Evolutionary conservation across 1,140 invertebrate genomes (phyloP).

Genomic region (Papilio xuthus): DNA sequence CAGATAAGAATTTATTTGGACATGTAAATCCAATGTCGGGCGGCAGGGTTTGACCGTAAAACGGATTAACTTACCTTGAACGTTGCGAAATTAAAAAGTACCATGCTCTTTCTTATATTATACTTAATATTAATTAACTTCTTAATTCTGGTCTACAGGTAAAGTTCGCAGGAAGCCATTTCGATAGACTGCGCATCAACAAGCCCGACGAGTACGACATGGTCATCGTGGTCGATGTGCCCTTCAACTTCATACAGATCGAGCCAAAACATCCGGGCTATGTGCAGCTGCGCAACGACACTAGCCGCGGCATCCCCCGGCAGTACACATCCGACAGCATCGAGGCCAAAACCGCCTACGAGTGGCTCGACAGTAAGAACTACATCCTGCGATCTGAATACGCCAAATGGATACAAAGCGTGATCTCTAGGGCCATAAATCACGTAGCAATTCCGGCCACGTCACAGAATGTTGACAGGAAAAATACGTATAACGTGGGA

Average conservation of each 20-base stretch:
- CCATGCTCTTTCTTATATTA: neutral
- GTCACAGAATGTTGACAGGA: slow-evolving; percentile 40
- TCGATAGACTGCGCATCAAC: slow-evolving; percentile 79
- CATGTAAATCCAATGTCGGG: neutral
- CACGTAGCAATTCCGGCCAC: slow-evolving; percentile 39
- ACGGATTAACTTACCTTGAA: no score
- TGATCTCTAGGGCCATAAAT: slow-evolving; percentile 58
- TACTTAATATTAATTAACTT: slow-evolving; percentile 43
- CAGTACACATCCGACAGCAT: slow-evolving; percentile 47
- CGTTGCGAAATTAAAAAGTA: neutral
- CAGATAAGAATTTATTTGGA: neutral
- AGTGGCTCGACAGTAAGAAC: slow-evolving; percentile 57
- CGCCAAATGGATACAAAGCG: slow-evolving; percentile 69
- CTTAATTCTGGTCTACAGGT: slow-evolving; percentile 46
- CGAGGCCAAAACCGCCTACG: slow-evolving; percentile 56
- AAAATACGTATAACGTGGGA: slow-evolving; percentile 51
- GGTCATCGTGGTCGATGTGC: slow-evolving; percentile 76
- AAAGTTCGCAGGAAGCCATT: slow-evolving; percentile 81
- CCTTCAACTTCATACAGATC: slow-evolving; percentile 61
- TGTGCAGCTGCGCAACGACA: slow-evolving; percentile 59
- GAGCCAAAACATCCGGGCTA: slow-evolving; percentile 55
- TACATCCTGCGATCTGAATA: slow-evolving; percentile 71
- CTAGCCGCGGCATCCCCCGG: neutral
- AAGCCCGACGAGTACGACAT: slow-evolving; percentile 83
- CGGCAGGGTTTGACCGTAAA: no score